These are phyloP conservation scores for Aix galericulata DNA, from an alignment of 2,113 vertebrate genomes.

Conservation along the genomic window DNA sequence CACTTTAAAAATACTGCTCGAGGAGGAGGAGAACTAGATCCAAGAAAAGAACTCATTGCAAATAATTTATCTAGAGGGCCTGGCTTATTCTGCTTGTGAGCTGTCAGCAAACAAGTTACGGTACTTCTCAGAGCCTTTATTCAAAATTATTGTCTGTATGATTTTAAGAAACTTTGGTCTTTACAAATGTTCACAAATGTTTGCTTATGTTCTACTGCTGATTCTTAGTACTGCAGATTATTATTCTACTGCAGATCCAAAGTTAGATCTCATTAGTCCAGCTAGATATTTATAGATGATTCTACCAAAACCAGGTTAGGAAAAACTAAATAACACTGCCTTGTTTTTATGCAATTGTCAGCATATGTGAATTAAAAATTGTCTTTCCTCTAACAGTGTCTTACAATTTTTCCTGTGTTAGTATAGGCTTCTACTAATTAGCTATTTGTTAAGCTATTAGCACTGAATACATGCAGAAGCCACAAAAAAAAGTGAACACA, in stretches of 20 bases:
- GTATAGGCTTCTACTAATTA: background rate
- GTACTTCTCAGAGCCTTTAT: background rate
- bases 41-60: background rate
- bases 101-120: background rate
- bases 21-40: background rate
- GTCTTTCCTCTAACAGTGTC: background rate
- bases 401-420: background rate
- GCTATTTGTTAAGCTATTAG: slow-evolving; percentile 3
- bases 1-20: slow-evolving; percentile 34
- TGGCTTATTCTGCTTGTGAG: background rate
- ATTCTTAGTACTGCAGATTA: background rate
- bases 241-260: background rate
- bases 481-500: background rate
- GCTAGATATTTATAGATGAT: background rate
- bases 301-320: background rate
- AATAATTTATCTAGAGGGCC: slow-evolving; percentile 17
- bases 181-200: background rate
- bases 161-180: background rate
- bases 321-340: background rate
- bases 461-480: background rate
- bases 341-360: background rate
- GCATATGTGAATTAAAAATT: background rate
- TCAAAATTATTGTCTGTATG: background rate
- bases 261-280: background rate
- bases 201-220: background rate